A percentile compares a stretch with the other conserved stretches of the same genome.
phyloP scores from a whole-genome alignment of 2,113 vertebrate species.

The Falcunculus frontatus region DNA sequence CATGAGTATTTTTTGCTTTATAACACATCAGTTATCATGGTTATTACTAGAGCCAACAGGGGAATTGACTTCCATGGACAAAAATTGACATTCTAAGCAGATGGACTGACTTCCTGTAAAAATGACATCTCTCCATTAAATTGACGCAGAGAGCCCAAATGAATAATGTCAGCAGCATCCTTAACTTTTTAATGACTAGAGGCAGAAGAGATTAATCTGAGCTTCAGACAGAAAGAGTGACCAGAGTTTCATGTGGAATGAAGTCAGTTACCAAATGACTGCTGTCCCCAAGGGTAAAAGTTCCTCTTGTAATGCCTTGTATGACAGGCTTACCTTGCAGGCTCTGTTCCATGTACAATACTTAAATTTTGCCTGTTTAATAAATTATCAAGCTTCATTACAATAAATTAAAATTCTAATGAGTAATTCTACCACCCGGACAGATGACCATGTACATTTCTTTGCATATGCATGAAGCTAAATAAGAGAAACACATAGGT shows the following conservation, averaged over 20 bases:
- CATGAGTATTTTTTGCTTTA: background rate
- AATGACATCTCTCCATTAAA: background rate
- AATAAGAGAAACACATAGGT: background rate
- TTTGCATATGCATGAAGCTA: background rate
- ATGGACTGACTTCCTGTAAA: background rate
- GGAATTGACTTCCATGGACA: background rate
- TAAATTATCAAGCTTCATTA: background rate
- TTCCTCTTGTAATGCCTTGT: background rate
- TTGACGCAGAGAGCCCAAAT: background rate
- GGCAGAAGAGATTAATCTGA: background rate
- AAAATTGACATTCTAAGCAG: background rate
- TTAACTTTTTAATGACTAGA: background rate
- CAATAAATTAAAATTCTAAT: background rate
- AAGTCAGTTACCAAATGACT: background rate
- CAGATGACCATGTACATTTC: background rate
- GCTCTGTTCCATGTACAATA: background rate
- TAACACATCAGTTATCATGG: background rate
- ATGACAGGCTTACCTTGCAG: background rate
- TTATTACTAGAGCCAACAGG: background rate
- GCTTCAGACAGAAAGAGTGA: background rate
- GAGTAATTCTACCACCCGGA: background rate
- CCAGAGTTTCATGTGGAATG: background rate
- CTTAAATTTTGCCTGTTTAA: background rate
- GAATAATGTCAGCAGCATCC: background rate
- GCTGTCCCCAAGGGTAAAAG: background rate